phyloP scores from a whole-genome alignment of 2,797 vertebrate genomes.

The Poeciliopsis turneri region DNA sequence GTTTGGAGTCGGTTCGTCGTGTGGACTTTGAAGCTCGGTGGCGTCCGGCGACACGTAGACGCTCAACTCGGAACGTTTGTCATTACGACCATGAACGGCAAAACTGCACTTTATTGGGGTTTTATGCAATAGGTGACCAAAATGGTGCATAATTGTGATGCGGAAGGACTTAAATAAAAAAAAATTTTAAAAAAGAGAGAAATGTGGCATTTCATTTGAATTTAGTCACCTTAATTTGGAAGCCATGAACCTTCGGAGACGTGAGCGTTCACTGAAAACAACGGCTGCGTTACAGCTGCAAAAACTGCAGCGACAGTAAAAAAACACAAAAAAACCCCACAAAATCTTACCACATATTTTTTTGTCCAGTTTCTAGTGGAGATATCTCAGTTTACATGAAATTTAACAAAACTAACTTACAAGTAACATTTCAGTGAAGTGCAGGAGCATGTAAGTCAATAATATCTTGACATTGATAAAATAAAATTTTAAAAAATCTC shows the following conservation, averaged over 20 bases:
- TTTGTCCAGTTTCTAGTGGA: too few relatives aligned
- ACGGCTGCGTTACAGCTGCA: neutral
- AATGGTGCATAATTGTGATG: neutral
- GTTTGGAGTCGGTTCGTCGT: constrained; percentile 10
- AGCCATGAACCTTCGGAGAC: neutral
- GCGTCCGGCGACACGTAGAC: neutral
- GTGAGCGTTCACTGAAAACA: neutral
- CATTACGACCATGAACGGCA: neutral
- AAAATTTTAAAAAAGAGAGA: neutral
- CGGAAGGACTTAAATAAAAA: neutral
- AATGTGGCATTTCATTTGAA: neutral
- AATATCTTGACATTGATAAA: too few relatives aligned
- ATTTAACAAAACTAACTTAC: too few relatives aligned
- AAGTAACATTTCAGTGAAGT: too few relatives aligned
- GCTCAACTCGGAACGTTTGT: too few relatives aligned
- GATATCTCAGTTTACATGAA: too few relatives aligned
- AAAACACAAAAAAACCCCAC: too few relatives aligned
- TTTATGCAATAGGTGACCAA: neutral
- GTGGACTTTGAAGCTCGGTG: neutral
- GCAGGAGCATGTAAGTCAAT: too few relatives aligned
- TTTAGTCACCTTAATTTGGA: neutral
- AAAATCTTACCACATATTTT: too few relatives aligned
- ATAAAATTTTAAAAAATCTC: too few relatives aligned
- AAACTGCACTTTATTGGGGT: neutral
- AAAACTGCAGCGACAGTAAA: too few relatives aligned